Evolutionary conservation across 2,888 invertebrate species (phyloP), one percentile per base, ranked within the genome.

Genomic region (Oscheius sp.): DNA sequence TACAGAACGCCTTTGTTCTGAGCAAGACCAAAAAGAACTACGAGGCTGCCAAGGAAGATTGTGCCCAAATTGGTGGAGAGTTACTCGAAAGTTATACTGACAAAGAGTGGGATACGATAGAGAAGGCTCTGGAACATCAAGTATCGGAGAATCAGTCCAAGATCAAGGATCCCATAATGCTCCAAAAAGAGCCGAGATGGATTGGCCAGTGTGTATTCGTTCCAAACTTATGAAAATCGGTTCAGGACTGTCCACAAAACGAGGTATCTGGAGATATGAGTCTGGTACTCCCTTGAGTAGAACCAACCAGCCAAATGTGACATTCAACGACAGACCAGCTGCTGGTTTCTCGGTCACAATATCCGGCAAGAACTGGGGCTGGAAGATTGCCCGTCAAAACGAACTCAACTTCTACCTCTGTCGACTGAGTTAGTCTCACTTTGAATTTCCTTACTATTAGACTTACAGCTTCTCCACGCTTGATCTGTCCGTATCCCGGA

Each of bases 1-100:
- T 13, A 21, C 53, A 29, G 53, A 53, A 53, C 29, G 3, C 53
- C 3, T 53, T 53, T 10, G n/a, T 53, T 4, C 11, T 53, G n/a
- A 21, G n/a, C 29, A 4, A 21, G n/a, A 13, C n/a, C 11, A 53
- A 29, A 29, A 29, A 53, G 53, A 53, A 4, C 4, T 53, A 21
- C 53, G 53, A 13, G 3, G 0, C n/a, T 21, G 53, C 53, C n/a
- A 13, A 11, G 29, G 53, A 53, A 53, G 29, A 53, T 10, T 53
- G 53, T 53, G n/a, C 29, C 29, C 29, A 13, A 13, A 53, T 53
- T 53, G 53, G 53, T 9, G 53, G n/a, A 29, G 53, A 53, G 29
- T 10, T 53, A 53, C 53, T 53, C 29, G 53, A 53, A 53, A 53
- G 29, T 53, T 53, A 53, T 53, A 53, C 53, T 53, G 53, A 53